A percentile compares a stretch with the other conserved stretches of the same genome.
Evolutionary conservation across 2,113 vertebrate species (phyloP).

Genomic region (Vidua chalybeata): DNA sequence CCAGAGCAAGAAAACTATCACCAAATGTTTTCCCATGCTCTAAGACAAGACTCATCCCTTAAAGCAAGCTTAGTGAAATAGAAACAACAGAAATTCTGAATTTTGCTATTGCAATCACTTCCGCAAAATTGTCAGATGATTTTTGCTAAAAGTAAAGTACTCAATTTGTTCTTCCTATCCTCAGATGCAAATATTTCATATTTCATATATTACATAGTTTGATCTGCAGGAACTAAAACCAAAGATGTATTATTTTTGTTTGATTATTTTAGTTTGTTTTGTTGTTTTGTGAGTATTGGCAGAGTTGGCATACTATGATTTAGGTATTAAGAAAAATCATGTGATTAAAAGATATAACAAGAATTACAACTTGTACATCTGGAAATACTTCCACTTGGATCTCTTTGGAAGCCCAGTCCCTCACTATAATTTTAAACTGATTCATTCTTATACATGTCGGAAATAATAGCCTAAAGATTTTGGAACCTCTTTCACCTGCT

Average conservation of each 20-base stretch:
- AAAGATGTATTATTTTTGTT: fast-evolving
- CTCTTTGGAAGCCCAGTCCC: not conserved
- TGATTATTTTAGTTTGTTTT: not conserved
- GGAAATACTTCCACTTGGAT: not conserved
- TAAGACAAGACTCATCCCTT: not conserved
- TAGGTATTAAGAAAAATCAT: not conserved
- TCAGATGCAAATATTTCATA: not conserved
- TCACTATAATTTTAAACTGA: not conserved
- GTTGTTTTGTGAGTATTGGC: not conserved
- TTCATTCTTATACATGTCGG: not conserved
- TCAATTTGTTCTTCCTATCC: not conserved
- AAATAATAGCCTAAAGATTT: not conserved
- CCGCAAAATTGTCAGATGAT: not conserved
- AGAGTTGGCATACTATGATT: fast-evolving
- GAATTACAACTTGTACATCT: not conserved
- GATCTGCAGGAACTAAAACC: not conserved
- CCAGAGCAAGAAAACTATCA: not conserved
- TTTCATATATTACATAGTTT: not conserved
- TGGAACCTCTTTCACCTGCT: not conserved
- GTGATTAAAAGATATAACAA: not conserved
- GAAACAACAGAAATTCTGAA: not conserved
- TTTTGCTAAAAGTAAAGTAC: not conserved
- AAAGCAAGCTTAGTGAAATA: not conserved
- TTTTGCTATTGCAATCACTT: not conserved
- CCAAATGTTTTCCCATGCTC: not conserved